These are phyloP conservation scores for Karalla daura DNA, from an alignment of 2,797 vertebrate genomes.

Conservation along the genomic window DNA sequence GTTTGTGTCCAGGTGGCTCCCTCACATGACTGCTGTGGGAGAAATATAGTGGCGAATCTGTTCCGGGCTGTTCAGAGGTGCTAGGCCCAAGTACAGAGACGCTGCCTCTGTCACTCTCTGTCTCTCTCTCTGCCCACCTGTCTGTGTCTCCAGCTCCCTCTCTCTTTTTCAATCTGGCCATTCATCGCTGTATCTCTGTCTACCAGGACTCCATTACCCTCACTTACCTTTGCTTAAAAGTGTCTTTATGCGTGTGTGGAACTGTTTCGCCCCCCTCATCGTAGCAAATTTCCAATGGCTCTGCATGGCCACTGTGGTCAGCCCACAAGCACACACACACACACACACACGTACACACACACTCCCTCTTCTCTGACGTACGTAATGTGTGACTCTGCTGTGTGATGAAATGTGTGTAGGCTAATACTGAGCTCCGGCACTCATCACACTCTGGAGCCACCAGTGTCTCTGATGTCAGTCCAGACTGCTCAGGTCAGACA, in stretches of 20 bases:
- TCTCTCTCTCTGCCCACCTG: background rate
- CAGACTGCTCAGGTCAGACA: constrained; percentile 64
- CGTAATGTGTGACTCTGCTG: constrained; percentile 43
- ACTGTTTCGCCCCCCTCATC: constrained; percentile 28
- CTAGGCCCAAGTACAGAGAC: constrained; percentile 52
- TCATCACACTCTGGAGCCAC: constrained; percentile 46
- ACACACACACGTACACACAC: constrained; percentile 10
- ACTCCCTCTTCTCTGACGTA: constrained; percentile 11
- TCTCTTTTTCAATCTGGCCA: constrained; percentile 34
- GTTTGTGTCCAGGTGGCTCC: constrained; percentile 39
- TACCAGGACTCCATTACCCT: constrained; percentile 19
- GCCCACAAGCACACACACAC: constrained; percentile 5
- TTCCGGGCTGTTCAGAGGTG: constrained; percentile 67
- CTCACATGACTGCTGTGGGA: constrained; percentile 51
- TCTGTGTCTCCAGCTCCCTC: background rate
- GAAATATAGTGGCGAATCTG: constrained; percentile 64
- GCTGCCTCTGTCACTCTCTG: background rate
- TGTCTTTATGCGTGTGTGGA: constrained; percentile 37
- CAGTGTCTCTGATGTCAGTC: constrained; percentile 65
- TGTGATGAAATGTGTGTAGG: constrained; percentile 50
- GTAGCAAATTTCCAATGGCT: constrained; percentile 39
- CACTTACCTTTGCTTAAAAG: constrained; percentile 36
- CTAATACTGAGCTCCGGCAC: constrained; percentile 60
- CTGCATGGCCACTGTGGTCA: constrained; percentile 29
- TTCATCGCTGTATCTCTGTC: constrained; percentile 35